A percentile compares a stretch with the other conserved stretches of the same genome.
These are phyloP conservation scores for Bellardia pandia DNA, from an alignment of 2,888 invertebrate species.

Conservation along the genomic window DNA sequence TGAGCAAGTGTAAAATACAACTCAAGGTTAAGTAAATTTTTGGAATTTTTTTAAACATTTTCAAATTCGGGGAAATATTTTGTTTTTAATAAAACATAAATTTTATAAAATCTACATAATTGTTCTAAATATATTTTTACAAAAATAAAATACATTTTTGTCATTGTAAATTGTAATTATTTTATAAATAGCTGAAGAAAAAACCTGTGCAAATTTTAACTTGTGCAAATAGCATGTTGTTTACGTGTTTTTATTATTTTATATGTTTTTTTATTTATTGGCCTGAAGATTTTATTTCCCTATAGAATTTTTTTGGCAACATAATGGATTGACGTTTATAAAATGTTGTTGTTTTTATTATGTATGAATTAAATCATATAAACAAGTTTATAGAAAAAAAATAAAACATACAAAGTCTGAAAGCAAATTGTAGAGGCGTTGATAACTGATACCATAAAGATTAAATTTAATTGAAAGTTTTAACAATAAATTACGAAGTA, in stretches of 20 bases:
- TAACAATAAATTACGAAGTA: too few species aligned
- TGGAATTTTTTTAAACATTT: too few species aligned
- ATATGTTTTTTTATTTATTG: background rate
- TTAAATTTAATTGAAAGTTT: background rate
- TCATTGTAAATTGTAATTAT: too few species aligned
- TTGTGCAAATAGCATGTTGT: conserved; percentile 10
- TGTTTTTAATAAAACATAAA: too few species aligned
- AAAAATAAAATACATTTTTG: too few species aligned
- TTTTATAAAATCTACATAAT: too few species aligned
- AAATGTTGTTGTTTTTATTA: conserved; percentile 13
- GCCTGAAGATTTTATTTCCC: conserved; percentile 51
- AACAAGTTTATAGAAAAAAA: background rate
- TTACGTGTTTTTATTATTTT: background rate
- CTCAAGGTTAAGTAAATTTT: too few species aligned
- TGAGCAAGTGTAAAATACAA: too few species aligned
- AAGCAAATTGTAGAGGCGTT: conserved; percentile 2
- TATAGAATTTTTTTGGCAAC: conserved; percentile 50
- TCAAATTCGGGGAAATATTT: too few species aligned
- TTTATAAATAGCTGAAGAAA: background rate
- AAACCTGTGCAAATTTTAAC: background rate
- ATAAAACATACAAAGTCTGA: background rate
- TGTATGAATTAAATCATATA: background rate
- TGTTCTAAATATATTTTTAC: too few species aligned
- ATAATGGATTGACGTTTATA: conserved; percentile 54
- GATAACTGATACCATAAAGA: conserved; percentile 11